Conservation (phyloP, 1,140 invertebrate species). For the Philaenus spumarius region DNA sequence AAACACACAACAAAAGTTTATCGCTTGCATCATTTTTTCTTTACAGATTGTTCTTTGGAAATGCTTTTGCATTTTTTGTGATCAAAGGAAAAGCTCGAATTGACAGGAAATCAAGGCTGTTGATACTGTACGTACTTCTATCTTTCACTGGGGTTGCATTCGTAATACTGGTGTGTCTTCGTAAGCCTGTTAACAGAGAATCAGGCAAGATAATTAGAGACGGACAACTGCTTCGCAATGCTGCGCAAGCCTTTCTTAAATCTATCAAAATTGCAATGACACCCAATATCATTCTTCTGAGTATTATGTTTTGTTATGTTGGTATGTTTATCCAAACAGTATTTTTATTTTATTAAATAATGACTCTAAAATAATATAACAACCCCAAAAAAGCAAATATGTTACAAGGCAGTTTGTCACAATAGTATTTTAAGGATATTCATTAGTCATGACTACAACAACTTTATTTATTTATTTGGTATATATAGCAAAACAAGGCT, state of each 20-base stretch:
- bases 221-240: too few relatives aligned
- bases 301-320: constrained; percentile 83
- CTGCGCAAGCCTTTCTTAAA: constrained; percentile 55
- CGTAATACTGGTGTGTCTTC: constrained; percentile 55
- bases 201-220: neutral
- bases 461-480: too few relatives aligned
- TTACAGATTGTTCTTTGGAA: constrained; percentile 26
- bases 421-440: too few relatives aligned
- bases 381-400: too few relatives aligned
- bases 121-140: constrained; percentile 69
- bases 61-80: constrained; percentile 21
- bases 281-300: constrained; percentile 75
- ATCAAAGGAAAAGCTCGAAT: constrained; percentile 34
- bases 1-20: too few relatives aligned
- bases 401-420: too few relatives aligned
- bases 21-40: too few relatives aligned
- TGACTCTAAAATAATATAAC: too few relatives aligned
- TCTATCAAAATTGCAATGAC: constrained; percentile 74
- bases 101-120: constrained; percentile 53
- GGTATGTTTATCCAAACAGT: constrained; percentile 41
- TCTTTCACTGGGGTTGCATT: constrained; percentile 64
- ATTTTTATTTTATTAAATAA: too few relatives aligned
- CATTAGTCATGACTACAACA: too few relatives aligned
- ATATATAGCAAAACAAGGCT: too few relatives aligned
- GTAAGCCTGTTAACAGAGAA: constrained; percentile 29